phyloP scores from a whole-genome alignment of 2,113 vertebrate species.

The Archocentrus centrarchus region DNA sequence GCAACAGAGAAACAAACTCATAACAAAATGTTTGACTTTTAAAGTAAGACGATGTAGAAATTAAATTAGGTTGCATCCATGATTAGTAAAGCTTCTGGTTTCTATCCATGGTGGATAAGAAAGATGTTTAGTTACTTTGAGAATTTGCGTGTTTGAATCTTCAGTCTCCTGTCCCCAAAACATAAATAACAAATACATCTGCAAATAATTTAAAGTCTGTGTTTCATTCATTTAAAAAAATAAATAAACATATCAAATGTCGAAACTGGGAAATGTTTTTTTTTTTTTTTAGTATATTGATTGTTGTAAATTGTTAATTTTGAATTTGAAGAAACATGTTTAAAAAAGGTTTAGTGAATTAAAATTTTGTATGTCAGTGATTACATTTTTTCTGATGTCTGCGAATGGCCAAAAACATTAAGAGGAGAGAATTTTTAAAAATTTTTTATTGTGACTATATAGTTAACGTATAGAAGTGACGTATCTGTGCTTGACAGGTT shows the following conservation, averaged over 20 bases:
- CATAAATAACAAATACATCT: neutral
- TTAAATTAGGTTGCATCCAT: neutral
- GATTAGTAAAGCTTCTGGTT: neutral
- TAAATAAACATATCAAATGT: neutral
- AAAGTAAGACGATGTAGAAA: neutral
- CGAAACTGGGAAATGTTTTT: neutral
- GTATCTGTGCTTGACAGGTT: constrained; percentile 68
- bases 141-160: neutral
- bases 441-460: neutral
- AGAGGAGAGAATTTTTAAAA: too few species aligned
- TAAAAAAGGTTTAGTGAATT: too few species aligned
- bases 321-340: too few species aligned
- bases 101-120: neutral
- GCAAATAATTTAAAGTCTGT: neutral
- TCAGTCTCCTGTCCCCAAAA: neutral
- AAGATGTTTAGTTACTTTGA: neutral
- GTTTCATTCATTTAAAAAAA: neutral
- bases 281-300: neutral
- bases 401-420: too few species aligned
- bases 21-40: neutral
- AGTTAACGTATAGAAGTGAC: neutral
- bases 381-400: too few species aligned
- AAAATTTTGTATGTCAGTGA: too few species aligned
- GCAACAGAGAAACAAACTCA: neutral
- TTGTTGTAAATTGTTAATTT: neutral